A percentile compares a stretch with the other conserved stretches of the same genome.
These are phyloP conservation scores for Acrobasis consociella DNA, from an alignment of 2,888 invertebrate genomes.

Conservation along the genomic window DNA sequence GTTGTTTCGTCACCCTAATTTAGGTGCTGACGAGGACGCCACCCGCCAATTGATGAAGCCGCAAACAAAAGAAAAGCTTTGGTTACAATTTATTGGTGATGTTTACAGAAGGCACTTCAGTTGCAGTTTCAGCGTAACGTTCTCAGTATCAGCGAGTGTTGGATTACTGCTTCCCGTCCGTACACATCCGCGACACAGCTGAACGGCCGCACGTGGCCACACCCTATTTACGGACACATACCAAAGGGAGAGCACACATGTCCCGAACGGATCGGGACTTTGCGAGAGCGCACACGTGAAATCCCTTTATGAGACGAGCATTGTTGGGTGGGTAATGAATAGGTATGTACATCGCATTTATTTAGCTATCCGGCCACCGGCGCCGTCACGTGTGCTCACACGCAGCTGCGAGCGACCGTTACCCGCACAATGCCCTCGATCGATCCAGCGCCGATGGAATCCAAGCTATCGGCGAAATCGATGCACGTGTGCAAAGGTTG, in stretches of 20 bases:
- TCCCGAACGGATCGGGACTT: slow-evolving; percentile 81
- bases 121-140: slow-evolving; percentile 53
- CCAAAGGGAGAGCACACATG: slow-evolving; percentile 80
- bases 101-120: slow-evolving; percentile 41
- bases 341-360: slow-evolving; percentile 78
- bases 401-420: slow-evolving; percentile 82
- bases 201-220: slow-evolving; percentile 81
- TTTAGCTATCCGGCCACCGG: slow-evolving; percentile 81
- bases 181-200: slow-evolving; percentile 79
- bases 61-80: slow-evolving; percentile 23
- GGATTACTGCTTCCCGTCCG: slow-evolving; percentile 80
- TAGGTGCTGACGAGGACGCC: slow-evolving; percentile 34
- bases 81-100: slow-evolving; percentile 29
- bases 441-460: slow-evolving; percentile 76
- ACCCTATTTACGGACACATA: slow-evolving; percentile 82
- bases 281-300: slow-evolving; percentile 80
- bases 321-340: slow-evolving; percentile 79
- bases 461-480: slow-evolving; percentile 75
- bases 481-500: slow-evolving; percentile 70
- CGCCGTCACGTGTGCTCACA: slow-evolving; percentile 75
- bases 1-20: slow-evolving; percentile 58
- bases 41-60: slow-evolving; percentile 26
- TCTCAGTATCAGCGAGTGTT: slow-evolving; percentile 70
- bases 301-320: slow-evolving; percentile 80
- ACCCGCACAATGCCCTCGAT: slow-evolving; percentile 82